Base-by-base conservation (phyloP, 2,888 invertebrate species). In the Eristalinus aeneus region DNA sequence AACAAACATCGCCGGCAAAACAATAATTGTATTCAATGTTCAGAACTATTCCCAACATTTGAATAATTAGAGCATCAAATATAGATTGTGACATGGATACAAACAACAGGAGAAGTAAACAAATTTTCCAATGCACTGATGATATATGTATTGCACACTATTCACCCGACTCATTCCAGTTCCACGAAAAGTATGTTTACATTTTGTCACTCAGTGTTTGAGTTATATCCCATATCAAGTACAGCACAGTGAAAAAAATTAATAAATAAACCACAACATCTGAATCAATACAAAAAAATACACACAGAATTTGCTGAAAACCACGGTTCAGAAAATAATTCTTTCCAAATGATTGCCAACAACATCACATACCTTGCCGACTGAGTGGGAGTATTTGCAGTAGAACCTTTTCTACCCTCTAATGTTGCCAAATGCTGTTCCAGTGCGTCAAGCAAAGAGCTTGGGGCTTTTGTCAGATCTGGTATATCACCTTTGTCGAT, bases 401-500 rank as follows among this genome's bases (percentile, higher is more conserved):
- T 95, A 1, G 97, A 96, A 1, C 96, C 96, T 93, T 97, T 98
- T 93, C 97, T 97, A 69, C 99, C 99, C 91, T 99, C 99, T 83
- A 99, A 93, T 0, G 97, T 95, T 56, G 96, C 97, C 86, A 99
- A 94, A 93, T 99, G 99, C 86, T 98, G 97, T 91, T 99, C 99
- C 89, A 99, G 93, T 0, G 99, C 99, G 93, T 99, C 99, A 80
- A 99, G 93, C 72, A 99, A 94, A 92, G 98, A 98, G 92, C 98
- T 98, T 1, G 99, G 99, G 0, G 99, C 99, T 94, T 98, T 98
- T 6, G 99, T 98, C 89, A 99, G 94, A 93, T 99, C 99, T 56
- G 99, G 99, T 92, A 99, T 99, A 92, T 99, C 99, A 34, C 98
- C 98, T 93, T 98, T 98, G 92, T 99, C 99, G 90, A 99, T 98